Evolutionary conservation across 2,888 invertebrate species (phyloP), one percentile per base, ranked within the genome.

Genomic region (Drosophila borborema): DNA sequence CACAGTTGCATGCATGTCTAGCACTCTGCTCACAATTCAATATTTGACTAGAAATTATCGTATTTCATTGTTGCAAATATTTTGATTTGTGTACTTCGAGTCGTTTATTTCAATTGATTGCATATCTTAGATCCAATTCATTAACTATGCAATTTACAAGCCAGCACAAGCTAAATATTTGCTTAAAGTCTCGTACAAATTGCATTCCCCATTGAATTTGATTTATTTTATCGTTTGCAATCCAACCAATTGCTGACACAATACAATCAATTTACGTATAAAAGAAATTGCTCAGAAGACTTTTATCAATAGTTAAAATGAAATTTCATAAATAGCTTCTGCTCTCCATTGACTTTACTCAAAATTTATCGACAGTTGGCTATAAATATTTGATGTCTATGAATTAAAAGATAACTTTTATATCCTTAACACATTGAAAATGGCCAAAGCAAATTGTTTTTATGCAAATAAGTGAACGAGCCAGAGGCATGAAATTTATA

Each of bases 181-280:
- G 28, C 43, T 38, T 16, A 7, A 48, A 58, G 36, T 14, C 28
- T 36, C n/a, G 6, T 20, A 59, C 49, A 62, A 70, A 70, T 56
- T 49, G 28, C 18, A 49, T 55, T 59, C 59, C 23, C 34, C 9
- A 62, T 64, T 28, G 9, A 23, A 69, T 55, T 78, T 64, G 63
- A 65, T 77, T 77, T 54, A 64, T 66, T 66, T 74, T 36, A 49
- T 61, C 40, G 49, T 54, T 20, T 41, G 46, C 46, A 18, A 28
- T 28, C 28, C 36, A 53, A 12, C 28, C 10, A 36, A 28, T 4
- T 67, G 68, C 53, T 54, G 36, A 54, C 66, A n/a, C 40, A 20
- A 38, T 48, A 18, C 46, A 23, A 23, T 48, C 18, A 34, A 49
- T 41, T n/a, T 8, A 0, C 16, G 8, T 9, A 31, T 45, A 7